phyloP scores from a whole-genome alignment of 2,888 invertebrate species.

The Campaea margaritaria region DNA sequence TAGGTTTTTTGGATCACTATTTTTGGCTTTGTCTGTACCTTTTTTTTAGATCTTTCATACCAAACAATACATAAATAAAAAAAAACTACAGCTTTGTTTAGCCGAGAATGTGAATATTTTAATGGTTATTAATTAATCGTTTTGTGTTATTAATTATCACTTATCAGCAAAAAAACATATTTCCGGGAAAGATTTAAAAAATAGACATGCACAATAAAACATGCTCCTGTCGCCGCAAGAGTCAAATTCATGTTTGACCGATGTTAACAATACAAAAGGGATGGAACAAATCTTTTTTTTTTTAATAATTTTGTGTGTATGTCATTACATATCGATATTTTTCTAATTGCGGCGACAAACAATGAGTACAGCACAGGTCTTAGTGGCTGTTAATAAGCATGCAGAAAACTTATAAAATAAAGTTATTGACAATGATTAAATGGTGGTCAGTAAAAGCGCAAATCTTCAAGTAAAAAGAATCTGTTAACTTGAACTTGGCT shows the following conservation, averaged over 20 bases:
- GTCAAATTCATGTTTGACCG: background rate
- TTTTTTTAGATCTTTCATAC: no score
- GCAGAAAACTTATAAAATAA: background rate
- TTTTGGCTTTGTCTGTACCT: no score
- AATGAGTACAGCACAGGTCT: constrained; percentile 9
- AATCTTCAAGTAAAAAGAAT: constrained; percentile 16
- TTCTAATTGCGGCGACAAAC: constrained; percentile 3
- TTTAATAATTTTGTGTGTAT: background rate
- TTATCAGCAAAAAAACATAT: no score
- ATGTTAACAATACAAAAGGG: background rate
- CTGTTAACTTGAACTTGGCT: no score
- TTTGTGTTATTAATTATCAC: no score
- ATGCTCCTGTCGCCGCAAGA: background rate
- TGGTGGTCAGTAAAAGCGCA: constrained; percentile 8
- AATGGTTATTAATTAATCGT: no score
- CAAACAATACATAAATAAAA: no score
- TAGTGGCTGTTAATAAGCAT: constrained; percentile 5
- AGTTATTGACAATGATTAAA: no score
- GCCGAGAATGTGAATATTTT: no score
- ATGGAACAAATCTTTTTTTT: no score
- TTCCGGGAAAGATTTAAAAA: background rate
- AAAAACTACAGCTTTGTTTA: no score
- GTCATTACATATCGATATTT: background rate
- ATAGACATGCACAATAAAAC: background rate
- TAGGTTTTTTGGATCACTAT: no score